phyloP scores from a whole-genome alignment of 2,888 invertebrate species.

The Megaustenia siamemsis region DNA sequence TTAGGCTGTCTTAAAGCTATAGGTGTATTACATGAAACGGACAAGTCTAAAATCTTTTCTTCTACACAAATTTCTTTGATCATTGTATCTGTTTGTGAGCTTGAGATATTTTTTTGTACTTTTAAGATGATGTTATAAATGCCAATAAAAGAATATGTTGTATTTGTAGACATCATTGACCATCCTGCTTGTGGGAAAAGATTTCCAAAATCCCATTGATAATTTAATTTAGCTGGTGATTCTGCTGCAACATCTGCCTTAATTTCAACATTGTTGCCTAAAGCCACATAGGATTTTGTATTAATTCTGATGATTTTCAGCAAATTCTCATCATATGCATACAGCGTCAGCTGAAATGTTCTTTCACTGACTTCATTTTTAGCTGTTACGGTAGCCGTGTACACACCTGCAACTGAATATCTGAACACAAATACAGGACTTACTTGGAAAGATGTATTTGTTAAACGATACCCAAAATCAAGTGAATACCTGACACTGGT shows the following conservation, averaged over 20 bases:
- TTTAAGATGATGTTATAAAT: slow-evolving; percentile 58
- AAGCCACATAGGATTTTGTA: slow-evolving; percentile 2
- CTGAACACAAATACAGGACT: slow-evolving; percentile 7
- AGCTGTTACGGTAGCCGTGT: slow-evolving; percentile 60
- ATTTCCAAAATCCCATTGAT: slow-evolving; percentile 58
- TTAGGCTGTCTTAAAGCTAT: slow-evolving; percentile 35
- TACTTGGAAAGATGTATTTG: not conserved
- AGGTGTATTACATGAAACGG: slow-evolving; percentile 37
- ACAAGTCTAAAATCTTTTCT: slow-evolving; percentile 30
- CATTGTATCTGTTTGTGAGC: not conserved
- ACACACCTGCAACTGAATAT: slow-evolving; percentile 62
- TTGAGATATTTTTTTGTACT: slow-evolving; percentile 50
- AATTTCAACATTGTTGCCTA: slow-evolving; percentile 7
- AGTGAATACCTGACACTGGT: slow-evolving; percentile 59
- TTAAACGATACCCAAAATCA: slow-evolving; percentile 59
- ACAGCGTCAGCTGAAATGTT: slow-evolving; percentile 20
- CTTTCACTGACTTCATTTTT: slow-evolving; percentile 63
- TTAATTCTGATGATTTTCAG: slow-evolving; percentile 46
- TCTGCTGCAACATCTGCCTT: slow-evolving; percentile 51
- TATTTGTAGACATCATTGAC: slow-evolving; percentile 33
- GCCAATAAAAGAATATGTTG: slow-evolving; percentile 51
- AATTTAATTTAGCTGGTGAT: slow-evolving; percentile 37
- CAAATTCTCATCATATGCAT: slow-evolving; percentile 53
- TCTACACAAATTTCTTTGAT: slow-evolving; percentile 46
- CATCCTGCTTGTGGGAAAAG: not conserved